Percentiles rank a stretch among this genome's conserved stretches.
These are phyloP conservation scores for Neogale vison DNA, from an alignment of 2,113 vertebrate species.

Conservation along the genomic window DNA sequence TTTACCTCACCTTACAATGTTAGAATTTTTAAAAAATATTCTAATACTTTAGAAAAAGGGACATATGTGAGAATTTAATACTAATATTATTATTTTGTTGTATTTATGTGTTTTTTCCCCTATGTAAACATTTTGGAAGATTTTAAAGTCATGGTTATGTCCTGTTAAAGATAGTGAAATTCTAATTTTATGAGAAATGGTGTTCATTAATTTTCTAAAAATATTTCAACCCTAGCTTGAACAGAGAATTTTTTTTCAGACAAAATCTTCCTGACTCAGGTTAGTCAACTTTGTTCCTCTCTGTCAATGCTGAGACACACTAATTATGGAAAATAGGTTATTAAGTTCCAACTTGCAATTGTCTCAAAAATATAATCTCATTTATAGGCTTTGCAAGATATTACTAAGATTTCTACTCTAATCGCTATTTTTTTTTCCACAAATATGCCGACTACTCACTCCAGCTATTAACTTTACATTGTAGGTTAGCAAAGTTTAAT, in stretches of 20 bases:
- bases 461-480: not conserved
- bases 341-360: not conserved
- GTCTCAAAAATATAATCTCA: not conserved
- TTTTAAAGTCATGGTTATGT: not conserved
- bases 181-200: not conserved
- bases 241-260: not conserved
- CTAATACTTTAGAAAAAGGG: not conserved
- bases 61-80: not conserved
- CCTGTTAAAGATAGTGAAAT: not conserved
- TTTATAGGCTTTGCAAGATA: not conserved
- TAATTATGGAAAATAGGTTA: not conserved
- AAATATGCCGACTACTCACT: not conserved
- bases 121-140: not conserved
- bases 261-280: not conserved
- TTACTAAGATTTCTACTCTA: not conserved
- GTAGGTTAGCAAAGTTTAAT: not conserved
- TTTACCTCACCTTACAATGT: not conserved
- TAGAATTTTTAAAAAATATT: not conserved
- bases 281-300: not conserved
- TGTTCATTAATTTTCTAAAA: not conserved
- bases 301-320: not conserved
- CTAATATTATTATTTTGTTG: not conserved
- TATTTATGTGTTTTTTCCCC: not conserved
- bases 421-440: not conserved
- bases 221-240: not conserved